Base-by-base conservation (phyloP, 2,797 vertebrate genomes). In the Silurus aristotelis region DNA sequence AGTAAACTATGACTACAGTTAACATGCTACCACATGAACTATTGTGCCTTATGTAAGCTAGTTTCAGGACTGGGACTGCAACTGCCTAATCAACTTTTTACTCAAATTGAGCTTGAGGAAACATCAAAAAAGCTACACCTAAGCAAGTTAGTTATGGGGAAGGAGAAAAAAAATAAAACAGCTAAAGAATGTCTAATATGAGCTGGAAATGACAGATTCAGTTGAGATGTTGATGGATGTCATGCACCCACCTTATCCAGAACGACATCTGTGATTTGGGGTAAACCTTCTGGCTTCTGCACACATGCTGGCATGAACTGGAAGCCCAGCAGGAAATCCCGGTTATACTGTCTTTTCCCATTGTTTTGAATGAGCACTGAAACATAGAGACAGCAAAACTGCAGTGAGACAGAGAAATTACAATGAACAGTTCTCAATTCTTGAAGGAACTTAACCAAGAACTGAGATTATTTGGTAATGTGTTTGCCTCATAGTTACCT, bases 211-310 rank as follows among this genome's bases (percentile, higher is more conserved):
- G 4, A 80, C 43, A 61, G 56, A 6, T 46, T 64, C 13, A 64
- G 60, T 5, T 14, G 27, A 56, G 25, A 60, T 5, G 13, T 3
- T 61, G 27, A 2, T n/a, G 25, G 10, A 77, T 58, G 43, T 48
- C 38, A 64, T 15, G 48, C 66, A 12, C 90, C 89, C 55, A 99
- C 98, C 96, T 99, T 99, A 92, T 99, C 98, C 89, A 99, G 93
- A 85, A 99, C 98, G 85, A 99, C 98, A 1, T 99, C 98, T 0
- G 96, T 98, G 93, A 99, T 99, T 46, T 96, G 96, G 8, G 98
- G 98, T 87, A 99, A 94, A 2, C 98, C 98, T 89, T 99, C 98
- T 0, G 98, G 98, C 90, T 99, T 99, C 94, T 97, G 97, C 93
- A 97, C 89, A 88, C 98, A 99, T 83, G 97, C 98, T 1, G 96